phyloP scores from a whole-genome alignment of 2,113 vertebrate species.

The Tetraodon nigroviridis region DNA sequence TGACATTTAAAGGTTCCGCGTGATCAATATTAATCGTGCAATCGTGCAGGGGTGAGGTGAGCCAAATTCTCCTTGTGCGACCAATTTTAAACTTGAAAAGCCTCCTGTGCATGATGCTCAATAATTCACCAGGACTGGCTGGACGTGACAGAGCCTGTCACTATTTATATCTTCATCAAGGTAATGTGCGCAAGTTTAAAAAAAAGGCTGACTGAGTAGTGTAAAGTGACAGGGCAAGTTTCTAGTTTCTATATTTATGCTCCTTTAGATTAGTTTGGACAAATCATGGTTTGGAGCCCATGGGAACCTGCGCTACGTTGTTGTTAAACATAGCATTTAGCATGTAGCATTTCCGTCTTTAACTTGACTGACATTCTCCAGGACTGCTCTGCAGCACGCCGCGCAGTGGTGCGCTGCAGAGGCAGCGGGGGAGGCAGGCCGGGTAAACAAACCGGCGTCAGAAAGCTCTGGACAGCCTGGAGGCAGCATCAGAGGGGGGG shows the following conservation, averaged over 20 bases:
- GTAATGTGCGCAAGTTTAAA: too few species aligned
- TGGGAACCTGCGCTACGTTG: neutral
- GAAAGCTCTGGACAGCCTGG: slow-evolving; percentile 48
- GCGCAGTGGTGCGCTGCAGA: slow-evolving; percentile 11
- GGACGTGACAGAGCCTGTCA: too few species aligned
- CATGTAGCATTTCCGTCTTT: slow-evolving; percentile 5
- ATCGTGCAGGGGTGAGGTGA: slow-evolving; percentile 20
- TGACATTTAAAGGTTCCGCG: slow-evolving; percentile 35
- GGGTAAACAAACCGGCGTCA: slow-evolving; percentile 51
- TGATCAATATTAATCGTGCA: slow-evolving; percentile 39
- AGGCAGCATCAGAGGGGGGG: slow-evolving; percentile 52
- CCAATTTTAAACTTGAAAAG: slow-evolving; percentile 42
- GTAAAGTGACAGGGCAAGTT: too few species aligned
- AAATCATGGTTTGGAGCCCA: too few species aligned
- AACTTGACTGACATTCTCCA: slow-evolving; percentile 12
- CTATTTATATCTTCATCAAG: too few species aligned
- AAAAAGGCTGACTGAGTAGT: too few species aligned
- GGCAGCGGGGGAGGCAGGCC: slow-evolving; percentile 49
- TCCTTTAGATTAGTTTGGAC: too few species aligned
- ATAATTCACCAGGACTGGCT: too few species aligned
- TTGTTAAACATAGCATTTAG: neutral
- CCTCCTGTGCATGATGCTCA: neutral
- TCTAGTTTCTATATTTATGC: too few species aligned
- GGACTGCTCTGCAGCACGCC: slow-evolving; percentile 8
- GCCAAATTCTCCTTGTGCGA: slow-evolving; percentile 28